A percentile compares a stretch with the other conserved stretches of the same genome.
Conservation (phyloP, 2,888 invertebrate genomes). For the Stratiomys singularior region DNA sequence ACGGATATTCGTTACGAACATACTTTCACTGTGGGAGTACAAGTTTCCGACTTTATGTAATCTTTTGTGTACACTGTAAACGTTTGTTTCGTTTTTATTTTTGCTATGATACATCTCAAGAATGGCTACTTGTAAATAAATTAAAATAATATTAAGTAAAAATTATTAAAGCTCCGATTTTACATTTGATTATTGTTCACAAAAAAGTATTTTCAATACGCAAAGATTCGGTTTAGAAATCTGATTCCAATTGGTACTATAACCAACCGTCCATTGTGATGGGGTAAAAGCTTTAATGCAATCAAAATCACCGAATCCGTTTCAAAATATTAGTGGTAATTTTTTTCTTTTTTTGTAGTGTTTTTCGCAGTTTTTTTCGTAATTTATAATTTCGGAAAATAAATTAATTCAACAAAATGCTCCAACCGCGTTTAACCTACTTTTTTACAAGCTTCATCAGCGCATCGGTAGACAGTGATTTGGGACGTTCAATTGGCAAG, state of each 20-base stretch:
- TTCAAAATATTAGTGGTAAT: neutral
- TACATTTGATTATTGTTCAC: constrained; percentile 47
- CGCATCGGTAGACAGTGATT: constrained; percentile 78
- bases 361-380: constrained; percentile 33
- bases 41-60: neutral
- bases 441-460: constrained; percentile 66
- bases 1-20: neutral
- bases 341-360: constrained; percentile 38
- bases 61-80: neutral
- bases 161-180: constrained; percentile 56
- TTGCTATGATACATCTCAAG: constrained; percentile 26
- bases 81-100: neutral
- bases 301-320: constrained; percentile 45
- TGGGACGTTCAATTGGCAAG: constrained; percentile 84
- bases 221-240: neutral
- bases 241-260: neutral
- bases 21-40: constrained; percentile 8
- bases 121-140: constrained; percentile 44
- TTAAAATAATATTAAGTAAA: constrained; percentile 55
- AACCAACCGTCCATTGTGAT: neutral
- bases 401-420: constrained; percentile 24
- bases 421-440: constrained; percentile 55
- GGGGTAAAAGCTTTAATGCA: constrained; percentile 26
- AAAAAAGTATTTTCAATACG: constrained; percentile 4
- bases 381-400: constrained; percentile 29